These are phyloP conservation scores for Proterorhinus semilunaris DNA, from an alignment of 2,113 vertebrate genomes.

Conservation along the genomic window DNA sequence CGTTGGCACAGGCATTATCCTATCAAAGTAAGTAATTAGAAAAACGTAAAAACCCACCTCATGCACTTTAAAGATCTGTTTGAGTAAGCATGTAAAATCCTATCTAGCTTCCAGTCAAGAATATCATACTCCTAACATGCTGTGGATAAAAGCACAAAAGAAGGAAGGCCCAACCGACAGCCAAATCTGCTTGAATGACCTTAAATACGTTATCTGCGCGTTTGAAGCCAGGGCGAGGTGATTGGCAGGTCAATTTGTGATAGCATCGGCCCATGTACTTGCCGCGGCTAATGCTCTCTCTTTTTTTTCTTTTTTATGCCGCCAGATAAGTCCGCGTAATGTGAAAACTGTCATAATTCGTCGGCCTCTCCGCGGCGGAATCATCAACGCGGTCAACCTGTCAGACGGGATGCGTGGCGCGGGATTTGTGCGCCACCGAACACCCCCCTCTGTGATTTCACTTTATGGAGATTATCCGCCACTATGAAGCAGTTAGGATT, in stretches of 20 bases:
- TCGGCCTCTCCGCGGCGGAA: constrained; percentile 64
- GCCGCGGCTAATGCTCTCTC: constrained; percentile 77
- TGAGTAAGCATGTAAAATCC: constrained; percentile 56
- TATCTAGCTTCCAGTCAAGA: constrained; percentile 43
- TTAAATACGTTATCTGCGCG: constrained; percentile 79
- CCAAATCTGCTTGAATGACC: constrained; percentile 72
- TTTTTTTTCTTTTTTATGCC: neutral
- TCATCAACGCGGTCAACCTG: constrained; percentile 73
- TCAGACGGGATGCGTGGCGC: constrained; percentile 54
- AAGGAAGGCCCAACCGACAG: constrained; percentile 61
- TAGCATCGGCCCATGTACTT: constrained; percentile 77
- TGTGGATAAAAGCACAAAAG: constrained; percentile 62
- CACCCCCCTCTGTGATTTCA: constrained; percentile 66
- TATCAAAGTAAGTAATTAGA: too few relatives aligned
- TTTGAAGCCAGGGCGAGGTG: constrained; percentile 72
- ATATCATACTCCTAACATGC: constrained; percentile 64
- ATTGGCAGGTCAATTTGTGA: constrained; percentile 84
- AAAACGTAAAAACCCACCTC: too few relatives aligned
- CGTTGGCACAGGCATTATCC: too few relatives aligned
- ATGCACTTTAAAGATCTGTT: constrained; percentile 55
- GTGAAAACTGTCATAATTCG: constrained; percentile 82
- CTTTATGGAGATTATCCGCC: constrained; percentile 76
- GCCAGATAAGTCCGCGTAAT: constrained; percentile 80
- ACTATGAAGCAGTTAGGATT: constrained; percentile 64
- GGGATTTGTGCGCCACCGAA: constrained; percentile 46